A percentile compares a stretch with the other conserved stretches of the same genome.
phyloP scores from a whole-genome alignment of 37 sponge, comb jelly and placozoan species.

The Crambe crambe region DNA sequence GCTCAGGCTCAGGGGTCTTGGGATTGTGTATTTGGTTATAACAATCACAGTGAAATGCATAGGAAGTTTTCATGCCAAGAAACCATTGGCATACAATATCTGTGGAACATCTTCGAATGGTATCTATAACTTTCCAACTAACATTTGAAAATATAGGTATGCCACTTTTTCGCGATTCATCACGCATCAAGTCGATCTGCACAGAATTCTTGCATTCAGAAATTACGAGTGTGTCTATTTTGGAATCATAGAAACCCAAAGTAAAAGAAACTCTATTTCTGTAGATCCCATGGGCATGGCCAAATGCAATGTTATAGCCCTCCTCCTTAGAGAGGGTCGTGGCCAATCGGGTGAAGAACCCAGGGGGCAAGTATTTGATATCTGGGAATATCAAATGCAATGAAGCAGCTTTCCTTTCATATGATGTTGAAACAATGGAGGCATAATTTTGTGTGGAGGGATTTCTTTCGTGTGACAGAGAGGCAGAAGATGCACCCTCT shows the following conservation, averaged over 20 bases:
- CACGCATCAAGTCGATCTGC: conserved; percentile 4
- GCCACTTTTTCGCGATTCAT: not conserved
- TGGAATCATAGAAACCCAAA: conserved; percentile 1
- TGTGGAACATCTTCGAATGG: conserved; percentile 4
- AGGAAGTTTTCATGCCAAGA: conserved; percentile 11
- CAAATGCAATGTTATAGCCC: not conserved
- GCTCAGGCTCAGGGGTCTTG: not conserved
- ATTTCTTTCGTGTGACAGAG: too few relatives aligned
- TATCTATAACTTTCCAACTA: not conserved
- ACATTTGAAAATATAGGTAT: not conserved
- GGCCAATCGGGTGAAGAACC: conserved; percentile 48
- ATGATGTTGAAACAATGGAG: not conserved
- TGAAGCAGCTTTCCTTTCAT: conserved; percentile 17
- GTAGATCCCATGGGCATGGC: conserved; percentile 29
- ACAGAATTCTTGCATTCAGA: not conserved
- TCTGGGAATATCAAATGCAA: conserved; percentile 28
- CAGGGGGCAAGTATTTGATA: conserved; percentile 39
- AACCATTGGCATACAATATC: conserved; percentile 18
- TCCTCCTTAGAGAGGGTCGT: not conserved
- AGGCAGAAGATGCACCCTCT: too few relatives aligned
- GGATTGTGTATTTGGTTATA: too few relatives aligned
- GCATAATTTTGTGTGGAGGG: not conserved
- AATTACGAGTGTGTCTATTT: conserved; percentile 23
- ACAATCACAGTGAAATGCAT: conserved; percentile 7
- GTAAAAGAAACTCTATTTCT: conserved; percentile 19